Evolutionary conservation across 2,113 vertebrate species (phyloP).

Genomic region (Ophthalmolycus amberensis): DNA sequence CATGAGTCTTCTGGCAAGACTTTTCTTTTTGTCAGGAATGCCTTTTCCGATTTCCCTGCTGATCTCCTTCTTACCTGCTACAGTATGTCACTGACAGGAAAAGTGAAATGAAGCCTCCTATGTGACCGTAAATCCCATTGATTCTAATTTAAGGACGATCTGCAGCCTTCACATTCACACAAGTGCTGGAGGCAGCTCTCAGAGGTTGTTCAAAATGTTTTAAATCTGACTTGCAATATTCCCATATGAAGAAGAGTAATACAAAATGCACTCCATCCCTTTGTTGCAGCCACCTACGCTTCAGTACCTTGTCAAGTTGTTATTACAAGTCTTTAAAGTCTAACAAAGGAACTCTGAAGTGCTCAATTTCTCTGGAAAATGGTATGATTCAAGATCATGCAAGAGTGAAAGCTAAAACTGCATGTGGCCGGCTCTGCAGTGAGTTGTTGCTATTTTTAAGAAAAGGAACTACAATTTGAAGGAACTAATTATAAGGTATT

Average conservation of each 20-base stretch:
- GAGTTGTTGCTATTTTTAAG: neutral
- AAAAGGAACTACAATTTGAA: neutral
- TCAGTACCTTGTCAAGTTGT: constrained; percentile 38
- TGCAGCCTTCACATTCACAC: neutral
- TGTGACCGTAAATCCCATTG: constrained; percentile 24
- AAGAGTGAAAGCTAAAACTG: constrained; percentile 19
- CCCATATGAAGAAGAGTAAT: neutral
- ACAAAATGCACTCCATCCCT: neutral
- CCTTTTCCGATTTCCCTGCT: constrained; percentile 46
- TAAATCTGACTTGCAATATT: neutral
- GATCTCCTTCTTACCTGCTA: constrained; percentile 23
- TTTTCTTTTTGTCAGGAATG: constrained; percentile 33
- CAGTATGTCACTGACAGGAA: constrained; percentile 2
- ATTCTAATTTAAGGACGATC: neutral
- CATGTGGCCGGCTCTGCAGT: neutral
- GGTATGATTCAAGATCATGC: constrained; percentile 39
- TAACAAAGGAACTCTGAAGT: constrained; percentile 24
- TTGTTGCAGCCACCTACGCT: constrained; percentile 33
- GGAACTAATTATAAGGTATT: neutral
- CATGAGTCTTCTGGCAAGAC: constrained; percentile 31
- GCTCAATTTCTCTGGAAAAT: constrained; percentile 27
- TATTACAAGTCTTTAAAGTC: constrained; percentile 36
- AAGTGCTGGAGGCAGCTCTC: neutral
- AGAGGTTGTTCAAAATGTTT: neutral
- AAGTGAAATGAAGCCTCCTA: neutral